Evolutionary conservation across 2,113 vertebrate genomes (phyloP), one percentile per base, ranked within the genome.

Genomic region (Helogale parvula): DNA sequence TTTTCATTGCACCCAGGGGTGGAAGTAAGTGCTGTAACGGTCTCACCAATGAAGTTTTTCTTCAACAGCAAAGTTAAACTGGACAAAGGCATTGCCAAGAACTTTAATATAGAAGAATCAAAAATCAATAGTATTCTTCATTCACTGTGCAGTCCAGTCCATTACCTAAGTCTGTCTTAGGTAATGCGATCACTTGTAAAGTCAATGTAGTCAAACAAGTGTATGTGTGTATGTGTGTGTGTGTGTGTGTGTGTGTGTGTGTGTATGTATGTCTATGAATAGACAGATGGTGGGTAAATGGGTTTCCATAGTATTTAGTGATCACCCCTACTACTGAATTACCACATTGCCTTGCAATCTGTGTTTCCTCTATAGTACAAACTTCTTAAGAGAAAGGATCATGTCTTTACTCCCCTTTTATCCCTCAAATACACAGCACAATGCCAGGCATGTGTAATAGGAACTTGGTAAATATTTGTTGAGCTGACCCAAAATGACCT

Each of bases 11-110:
- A 72, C 35, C 38, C 77, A 96, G 85, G 84, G 86, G 81, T 77
- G 45, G 76, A 95, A 90, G 90, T 90, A 72, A 96, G 96, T 90
- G 38, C 47, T 74, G n/a, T 52, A 38, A 63, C 11, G 12, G 76
- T 90, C 65, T 96, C 10, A 0, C 31, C 84, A 96, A 92, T 84
- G 85, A 82, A 21, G n/a, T 57, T 96, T 95, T 82, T 89, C 96
- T 94, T 94, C 89, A 83, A 87, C 21, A 92, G 71, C 35, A 92
- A 63, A 69, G 21, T 65, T 68, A 89, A 97, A 86, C 38, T 5
- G 15, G 52, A 60, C 96, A 68, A 90, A 96, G 93, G 66, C 21
- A 45, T 31, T 54, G n/a, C 79, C 38, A 45, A 89, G 74, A 88
- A 85, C 31, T 91, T 94, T 63, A n/a, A 91, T 72, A 27, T 60